Evolutionary conservation across 35 echinoderm and acorn worm species (phyloP).

Genomic region (Amphiura filiformis): DNA sequence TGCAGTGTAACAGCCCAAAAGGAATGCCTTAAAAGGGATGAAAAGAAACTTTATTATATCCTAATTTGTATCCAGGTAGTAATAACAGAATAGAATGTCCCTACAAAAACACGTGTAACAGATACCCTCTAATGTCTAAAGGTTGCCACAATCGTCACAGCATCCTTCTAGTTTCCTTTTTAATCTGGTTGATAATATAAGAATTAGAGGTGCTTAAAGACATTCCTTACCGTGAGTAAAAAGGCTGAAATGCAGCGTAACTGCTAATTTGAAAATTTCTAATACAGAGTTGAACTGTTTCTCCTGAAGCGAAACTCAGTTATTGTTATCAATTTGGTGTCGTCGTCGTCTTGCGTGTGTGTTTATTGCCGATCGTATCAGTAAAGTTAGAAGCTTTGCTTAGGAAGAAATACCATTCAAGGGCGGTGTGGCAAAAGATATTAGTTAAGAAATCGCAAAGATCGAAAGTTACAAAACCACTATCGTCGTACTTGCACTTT

Average conservation of each 20-base stretch:
- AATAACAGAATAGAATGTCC: background rate
- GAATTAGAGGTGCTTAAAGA: constrained; percentile 8
- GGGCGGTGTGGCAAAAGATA: background rate
- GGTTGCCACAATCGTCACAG: background rate
- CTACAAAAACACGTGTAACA: background rate
- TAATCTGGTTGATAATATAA: background rate
- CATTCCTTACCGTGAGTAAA: background rate
- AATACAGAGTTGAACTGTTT: background rate
- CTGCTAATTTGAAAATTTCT: background rate
- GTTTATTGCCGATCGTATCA: background rate
- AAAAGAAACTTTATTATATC: background rate
- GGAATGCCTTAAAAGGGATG: background rate
- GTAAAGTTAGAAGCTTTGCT: background rate
- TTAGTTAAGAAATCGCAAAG: background rate
- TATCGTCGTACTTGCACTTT: too few species aligned
- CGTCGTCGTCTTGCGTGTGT: too few species aligned
- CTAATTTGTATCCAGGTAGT: background rate
- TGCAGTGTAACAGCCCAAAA: background rate
- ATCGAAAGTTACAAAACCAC: constrained; percentile 7
- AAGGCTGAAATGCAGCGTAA: background rate
- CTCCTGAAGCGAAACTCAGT: background rate
- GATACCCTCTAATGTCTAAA: background rate
- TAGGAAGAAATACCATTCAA: background rate
- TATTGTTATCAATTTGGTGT: background rate
- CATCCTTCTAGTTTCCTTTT: background rate